A percentile compares a stretch with the other conserved stretches of the same genome.
phyloP scores from a whole-genome alignment of 1,140 invertebrate genomes.

The Drosophila suzukii region DNA sequence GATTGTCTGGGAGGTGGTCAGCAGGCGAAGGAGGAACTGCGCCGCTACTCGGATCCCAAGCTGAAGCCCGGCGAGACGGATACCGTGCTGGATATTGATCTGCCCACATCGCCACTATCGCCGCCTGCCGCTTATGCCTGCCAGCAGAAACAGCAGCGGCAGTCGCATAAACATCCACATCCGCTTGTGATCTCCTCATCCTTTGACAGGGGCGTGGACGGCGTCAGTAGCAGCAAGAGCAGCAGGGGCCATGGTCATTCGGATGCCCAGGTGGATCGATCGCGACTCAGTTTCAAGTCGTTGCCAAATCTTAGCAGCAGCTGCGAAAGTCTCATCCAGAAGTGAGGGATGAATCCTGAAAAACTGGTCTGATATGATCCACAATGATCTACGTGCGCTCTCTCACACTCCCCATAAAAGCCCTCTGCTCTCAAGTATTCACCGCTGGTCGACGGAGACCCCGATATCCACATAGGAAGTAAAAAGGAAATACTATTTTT shows the following conservation, averaged over 20 bases:
- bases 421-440: constrained; percentile 57
- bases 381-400: constrained; percentile 8
- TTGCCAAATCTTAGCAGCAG: constrained; percentile 88
- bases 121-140: constrained; percentile 71
- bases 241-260: constrained; percentile 19
- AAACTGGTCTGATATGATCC: constrained; percentile 41
- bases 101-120: constrained; percentile 73
- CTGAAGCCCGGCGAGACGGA: constrained; percentile 46
- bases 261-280: constrained; percentile 67
- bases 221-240: constrained; percentile 11
- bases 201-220: constrained; percentile 67
- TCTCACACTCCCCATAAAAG: background rate
- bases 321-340: constrained; percentile 87
- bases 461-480: constrained; percentile 5
- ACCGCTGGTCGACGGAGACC: constrained; percentile 41
- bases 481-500: constrained; percentile 51
- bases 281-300: constrained; percentile 85
- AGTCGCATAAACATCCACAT: constrained; percentile 32
- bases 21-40: constrained; percentile 60
- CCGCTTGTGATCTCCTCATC: constrained; percentile 61
- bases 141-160: constrained; percentile 44
- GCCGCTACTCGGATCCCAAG: constrained; percentile 85
- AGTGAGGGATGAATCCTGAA: constrained; percentile 47
- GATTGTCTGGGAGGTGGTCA: constrained; percentile 52
- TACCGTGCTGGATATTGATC: constrained; percentile 73